Evolutionary conservation across 2,113 vertebrate genomes (phyloP).

Genomic region (Cyprinodon variegatus): DNA sequence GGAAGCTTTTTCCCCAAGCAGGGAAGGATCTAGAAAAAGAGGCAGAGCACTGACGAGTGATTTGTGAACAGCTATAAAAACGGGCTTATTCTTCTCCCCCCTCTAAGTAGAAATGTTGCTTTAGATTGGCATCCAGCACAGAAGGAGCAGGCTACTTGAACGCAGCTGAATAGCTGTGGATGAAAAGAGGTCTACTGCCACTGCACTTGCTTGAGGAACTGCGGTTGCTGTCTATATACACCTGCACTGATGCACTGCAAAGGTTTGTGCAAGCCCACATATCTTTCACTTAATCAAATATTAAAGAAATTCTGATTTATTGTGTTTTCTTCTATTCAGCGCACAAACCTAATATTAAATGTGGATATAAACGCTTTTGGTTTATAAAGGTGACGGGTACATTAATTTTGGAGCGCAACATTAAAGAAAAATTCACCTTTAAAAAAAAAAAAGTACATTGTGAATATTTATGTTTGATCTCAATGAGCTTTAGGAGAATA

Average conservation of each 20-base stretch:
- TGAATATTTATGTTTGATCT: constrained; percentile 21
- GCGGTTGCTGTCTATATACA: constrained; percentile 46
- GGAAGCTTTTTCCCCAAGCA: constrained; percentile 22
- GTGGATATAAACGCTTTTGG: constrained; percentile 15
- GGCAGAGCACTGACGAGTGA: neutral
- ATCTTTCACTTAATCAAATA: constrained; percentile 15
- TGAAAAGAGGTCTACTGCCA: constrained; percentile 51
- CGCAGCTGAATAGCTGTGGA: constrained; percentile 42
- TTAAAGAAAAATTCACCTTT: constrained; percentile 5
- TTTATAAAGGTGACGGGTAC: constrained; percentile 27
- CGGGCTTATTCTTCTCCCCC: neutral
- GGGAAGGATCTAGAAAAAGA: constrained; percentile 14
- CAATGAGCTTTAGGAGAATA: constrained; percentile 13
- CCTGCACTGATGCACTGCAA: constrained; percentile 49
- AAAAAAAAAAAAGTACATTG: constrained; percentile 67
- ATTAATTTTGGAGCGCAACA: constrained; percentile 40
- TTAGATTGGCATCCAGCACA: constrained; percentile 38
- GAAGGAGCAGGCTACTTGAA: constrained; percentile 30
- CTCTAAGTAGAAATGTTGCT: constrained; percentile 1
- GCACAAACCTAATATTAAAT: constrained; percentile 20
- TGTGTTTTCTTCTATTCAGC: constrained; percentile 23
- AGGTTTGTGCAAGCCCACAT: constrained; percentile 26
- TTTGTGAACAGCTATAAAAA: constrained; percentile 29
- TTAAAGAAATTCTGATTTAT: constrained; percentile 20
- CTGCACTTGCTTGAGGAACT: constrained; percentile 61